Percentiles rank a stretch among this genome's conserved stretches.
These are phyloP conservation scores for Cephus rjabovi DNA, from an alignment of 2,888 invertebrate species.

Conservation along the genomic window DNA sequence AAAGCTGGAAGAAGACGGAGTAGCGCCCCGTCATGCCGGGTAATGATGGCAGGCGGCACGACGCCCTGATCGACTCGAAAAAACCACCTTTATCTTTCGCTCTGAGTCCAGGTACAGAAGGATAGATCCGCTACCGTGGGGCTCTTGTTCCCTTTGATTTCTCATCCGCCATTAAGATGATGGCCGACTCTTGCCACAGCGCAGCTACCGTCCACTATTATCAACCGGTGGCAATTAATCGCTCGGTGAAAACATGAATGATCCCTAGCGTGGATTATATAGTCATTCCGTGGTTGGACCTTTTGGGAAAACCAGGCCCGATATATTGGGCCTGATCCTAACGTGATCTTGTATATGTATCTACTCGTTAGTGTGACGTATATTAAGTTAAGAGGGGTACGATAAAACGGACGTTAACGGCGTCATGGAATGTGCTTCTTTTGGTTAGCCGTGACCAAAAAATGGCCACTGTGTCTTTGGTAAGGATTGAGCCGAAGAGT, in stretches of 20 bases:
- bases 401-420: constrained; percentile 62
- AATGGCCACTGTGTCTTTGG: neutral
- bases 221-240: constrained; percentile 46
- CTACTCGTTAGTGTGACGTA: neutral
- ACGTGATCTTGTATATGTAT: neutral
- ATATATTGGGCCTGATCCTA: neutral
- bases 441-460: constrained; percentile 19
- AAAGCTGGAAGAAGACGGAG: constrained; percentile 40
- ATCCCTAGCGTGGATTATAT: neutral
- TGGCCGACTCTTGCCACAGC: constrained; percentile 27
- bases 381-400: constrained; percentile 35
- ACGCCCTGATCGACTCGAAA: constrained; percentile 40
- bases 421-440: constrained; percentile 51
- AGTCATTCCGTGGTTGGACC: neutral
- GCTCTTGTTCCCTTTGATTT: constrained; percentile 33
- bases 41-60: constrained; percentile 60
- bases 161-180: constrained; percentile 43
- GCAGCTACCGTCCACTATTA: constrained; percentile 44
- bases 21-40: constrained; percentile 60
- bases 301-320: neutral
- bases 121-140: constrained; percentile 45
- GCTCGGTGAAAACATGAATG: constrained; percentile 34
- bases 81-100: constrained; percentile 43
- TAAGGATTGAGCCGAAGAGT: constrained; percentile 10
- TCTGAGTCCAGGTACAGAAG: constrained; percentile 36